These are phyloP conservation scores for Sebastes nivosus DNA, from an alignment of 2,797 vertebrate genomes.

Conservation along the genomic window DNA sequence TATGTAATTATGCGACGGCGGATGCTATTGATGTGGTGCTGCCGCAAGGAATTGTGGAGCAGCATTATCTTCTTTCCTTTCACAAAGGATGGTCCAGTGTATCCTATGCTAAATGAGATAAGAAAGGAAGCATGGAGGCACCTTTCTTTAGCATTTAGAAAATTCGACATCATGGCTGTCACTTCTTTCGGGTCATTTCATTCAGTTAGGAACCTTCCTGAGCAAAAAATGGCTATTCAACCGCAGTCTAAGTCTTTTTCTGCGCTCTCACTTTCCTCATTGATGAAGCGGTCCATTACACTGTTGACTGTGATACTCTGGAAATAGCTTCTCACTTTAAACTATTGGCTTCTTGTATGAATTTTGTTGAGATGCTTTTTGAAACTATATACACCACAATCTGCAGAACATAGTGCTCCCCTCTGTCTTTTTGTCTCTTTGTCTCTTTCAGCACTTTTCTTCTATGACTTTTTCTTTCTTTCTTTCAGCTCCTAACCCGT, in stretches of 20 bases:
- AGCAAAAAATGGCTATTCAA: background rate
- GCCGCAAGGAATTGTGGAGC: background rate
- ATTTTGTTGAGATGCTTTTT: background rate
- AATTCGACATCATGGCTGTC: background rate
- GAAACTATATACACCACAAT: background rate
- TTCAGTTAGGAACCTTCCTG: background rate
- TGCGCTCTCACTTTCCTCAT: background rate
- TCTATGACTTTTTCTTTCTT: background rate
- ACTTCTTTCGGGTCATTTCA: background rate
- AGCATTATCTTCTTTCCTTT: background rate
- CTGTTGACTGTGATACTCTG: background rate
- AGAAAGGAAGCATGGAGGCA: background rate
- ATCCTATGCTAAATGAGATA: background rate
- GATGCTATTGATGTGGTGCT: background rate
- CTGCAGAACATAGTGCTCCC: background rate
- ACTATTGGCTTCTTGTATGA: background rate
- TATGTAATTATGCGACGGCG: no score
- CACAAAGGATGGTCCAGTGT: background rate
- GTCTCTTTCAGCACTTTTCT: background rate
- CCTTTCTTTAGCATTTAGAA: background rate
- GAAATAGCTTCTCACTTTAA: background rate
- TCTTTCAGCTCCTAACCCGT: constrained; percentile 91
- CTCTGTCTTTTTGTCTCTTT: background rate
- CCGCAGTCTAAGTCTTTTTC: background rate
- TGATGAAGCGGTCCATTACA: constrained; percentile 9